Percentiles rank a stretch among this genome's conserved stretches.
These are phyloP conservation scores for Malurus elegans DNA, from an alignment of 2,113 vertebrate species.

Conservation along the genomic window DNA sequence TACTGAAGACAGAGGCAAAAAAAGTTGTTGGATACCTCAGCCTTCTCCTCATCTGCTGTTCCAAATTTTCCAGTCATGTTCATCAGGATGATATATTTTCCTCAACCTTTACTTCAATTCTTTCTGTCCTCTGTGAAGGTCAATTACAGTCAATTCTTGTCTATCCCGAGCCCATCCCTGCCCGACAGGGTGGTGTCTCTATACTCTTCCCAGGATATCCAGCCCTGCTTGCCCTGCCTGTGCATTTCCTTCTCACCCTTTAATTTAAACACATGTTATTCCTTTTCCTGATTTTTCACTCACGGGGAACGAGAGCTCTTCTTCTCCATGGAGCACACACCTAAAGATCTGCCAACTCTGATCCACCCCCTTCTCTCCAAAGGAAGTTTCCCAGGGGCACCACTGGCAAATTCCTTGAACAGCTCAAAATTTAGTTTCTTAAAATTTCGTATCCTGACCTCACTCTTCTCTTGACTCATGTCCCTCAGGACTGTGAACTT, in stretches of 20 bases:
- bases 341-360: neutral
- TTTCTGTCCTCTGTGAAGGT: neutral
- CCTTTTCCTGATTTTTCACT: neutral
- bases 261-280: neutral
- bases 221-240: neutral
- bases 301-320: rapidly evolving
- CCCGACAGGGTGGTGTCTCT: neutral
- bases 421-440: neutral
- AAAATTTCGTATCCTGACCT: neutral
- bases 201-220: neutral
- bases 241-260: neutral
- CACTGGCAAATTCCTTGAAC: neutral
- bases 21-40: neutral
- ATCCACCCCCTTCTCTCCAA: neutral
- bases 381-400: neutral
- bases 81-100: neutral
- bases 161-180: neutral
- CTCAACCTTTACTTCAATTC: neutral
- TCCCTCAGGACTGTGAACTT: neutral
- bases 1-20: neutral
- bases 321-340: neutral
- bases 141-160: neutral
- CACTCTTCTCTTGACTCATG: neutral
- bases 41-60: neutral
- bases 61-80: neutral